These are phyloP conservation scores for Chloromyia formosa DNA, from an alignment of 2,888 invertebrate species.

Conservation along the genomic window DNA sequence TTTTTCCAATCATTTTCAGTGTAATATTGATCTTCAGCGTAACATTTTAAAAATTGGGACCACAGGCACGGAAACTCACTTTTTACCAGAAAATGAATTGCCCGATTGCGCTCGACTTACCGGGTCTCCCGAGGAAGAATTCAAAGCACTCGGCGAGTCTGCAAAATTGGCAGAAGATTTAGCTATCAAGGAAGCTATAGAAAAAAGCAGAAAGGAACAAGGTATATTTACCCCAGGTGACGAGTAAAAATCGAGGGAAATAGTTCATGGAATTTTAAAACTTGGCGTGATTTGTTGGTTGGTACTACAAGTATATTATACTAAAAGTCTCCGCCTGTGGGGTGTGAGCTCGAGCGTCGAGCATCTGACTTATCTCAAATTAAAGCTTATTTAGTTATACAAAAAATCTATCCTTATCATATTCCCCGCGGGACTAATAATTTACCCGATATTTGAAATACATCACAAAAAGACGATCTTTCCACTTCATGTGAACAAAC, in stretches of 20 bases:
- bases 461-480: too few species aligned
- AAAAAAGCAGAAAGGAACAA: slow-evolving; percentile 72
- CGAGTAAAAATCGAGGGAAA: too few species aligned
- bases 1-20: slow-evolving; percentile 65
- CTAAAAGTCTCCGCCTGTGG: too few species aligned
- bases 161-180: slow-evolving; percentile 69
- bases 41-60: slow-evolving; percentile 93
- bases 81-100: slow-evolving; percentile 75
- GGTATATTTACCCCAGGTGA: slow-evolving; percentile 49
- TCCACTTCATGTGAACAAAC: too few species aligned
- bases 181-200: slow-evolving; percentile 76
- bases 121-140: slow-evolving; percentile 72
- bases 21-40: slow-evolving; percentile 88
- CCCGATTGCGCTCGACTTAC: slow-evolving; percentile 87
- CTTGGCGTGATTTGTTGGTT: too few species aligned
- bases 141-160: slow-evolving; percentile 55
- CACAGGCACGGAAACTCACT: slow-evolving; percentile 89
- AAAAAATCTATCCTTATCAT: neutral
- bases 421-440: too few species aligned
- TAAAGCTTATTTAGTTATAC: too few species aligned
- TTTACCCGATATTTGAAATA: too few species aligned
- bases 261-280: too few species aligned
- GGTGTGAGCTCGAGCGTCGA: too few species aligned
- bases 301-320: too few species aligned
- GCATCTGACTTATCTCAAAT: too few species aligned